Percentiles rank a stretch among this genome's conserved stretches.
Evolutionary conservation across 2,888 invertebrate genomes (phyloP).

Genomic region (Spisula solida): DNA sequence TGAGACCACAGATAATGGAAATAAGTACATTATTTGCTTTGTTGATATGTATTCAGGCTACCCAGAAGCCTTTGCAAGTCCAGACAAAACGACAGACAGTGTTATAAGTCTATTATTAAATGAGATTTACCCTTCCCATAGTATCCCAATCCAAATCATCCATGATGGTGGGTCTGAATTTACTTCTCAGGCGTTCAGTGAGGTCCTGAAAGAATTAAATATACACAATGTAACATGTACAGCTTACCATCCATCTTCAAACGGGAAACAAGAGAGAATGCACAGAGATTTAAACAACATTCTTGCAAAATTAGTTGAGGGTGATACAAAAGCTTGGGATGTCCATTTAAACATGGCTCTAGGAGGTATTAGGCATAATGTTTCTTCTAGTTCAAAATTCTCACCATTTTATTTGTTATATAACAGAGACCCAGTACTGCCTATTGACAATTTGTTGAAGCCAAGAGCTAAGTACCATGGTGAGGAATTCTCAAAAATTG

Average conservation of each 20-base stretch:
- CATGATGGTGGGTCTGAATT: neutral
- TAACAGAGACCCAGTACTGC: constrained; percentile 56
- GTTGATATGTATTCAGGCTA: neutral
- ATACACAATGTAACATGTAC: constrained; percentile 39
- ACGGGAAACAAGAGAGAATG: constrained; percentile 44
- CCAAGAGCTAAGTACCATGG: constrained; percentile 58
- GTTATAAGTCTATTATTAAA: neutral
- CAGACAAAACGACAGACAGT: neutral
- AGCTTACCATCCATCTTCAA: constrained; percentile 34
- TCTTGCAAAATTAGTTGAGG: constrained; percentile 49
- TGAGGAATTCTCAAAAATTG: constrained; percentile 57
- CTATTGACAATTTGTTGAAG: constrained; percentile 58
- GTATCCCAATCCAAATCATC: neutral
- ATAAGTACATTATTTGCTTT: constrained; percentile 18
- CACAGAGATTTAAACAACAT: constrained; percentile 55
- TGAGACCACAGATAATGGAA: neutral
- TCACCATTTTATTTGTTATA: constrained; percentile 63
- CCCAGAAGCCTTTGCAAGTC: neutral
- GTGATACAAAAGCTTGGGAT: constrained; percentile 59
- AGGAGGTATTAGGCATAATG: constrained; percentile 59
- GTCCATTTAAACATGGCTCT: constrained; percentile 60
- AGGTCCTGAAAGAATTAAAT: neutral
- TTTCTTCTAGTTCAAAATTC: constrained; percentile 56
- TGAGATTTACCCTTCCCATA: neutral
- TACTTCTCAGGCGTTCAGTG: neutral